Percentiles rank a stretch among this genome's conserved stretches.
Conservation (phyloP, 2,888 invertebrate species). For the Tipula confusa region DNA sequence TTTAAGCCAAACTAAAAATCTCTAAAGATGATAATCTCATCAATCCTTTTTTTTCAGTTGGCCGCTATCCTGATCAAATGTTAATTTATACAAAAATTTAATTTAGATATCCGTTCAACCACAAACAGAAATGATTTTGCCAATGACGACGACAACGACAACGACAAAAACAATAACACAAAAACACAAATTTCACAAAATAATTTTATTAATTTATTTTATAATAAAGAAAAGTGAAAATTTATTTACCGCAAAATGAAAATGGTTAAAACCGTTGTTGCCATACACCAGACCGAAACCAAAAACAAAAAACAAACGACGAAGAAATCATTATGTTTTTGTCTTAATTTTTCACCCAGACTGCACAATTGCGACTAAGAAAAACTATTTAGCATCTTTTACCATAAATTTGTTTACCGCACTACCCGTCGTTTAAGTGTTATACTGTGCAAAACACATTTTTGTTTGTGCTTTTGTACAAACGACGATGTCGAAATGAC, state of each 20-base stretch:
- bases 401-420: background rate
- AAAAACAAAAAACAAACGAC: no score
- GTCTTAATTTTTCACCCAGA: background rate
- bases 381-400: background rate
- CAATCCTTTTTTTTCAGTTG: background rate
- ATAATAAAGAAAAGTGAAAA: background rate
- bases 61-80: background rate
- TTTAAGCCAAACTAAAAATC: background rate
- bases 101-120: background rate
- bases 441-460: background rate
- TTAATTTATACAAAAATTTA: background rate
- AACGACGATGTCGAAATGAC: background rate
- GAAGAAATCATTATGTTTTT: no score
- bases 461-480: no score
- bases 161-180: background rate
- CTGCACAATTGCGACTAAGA: background rate
- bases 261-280: background rate
- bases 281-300: background rate
- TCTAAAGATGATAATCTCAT: background rate
- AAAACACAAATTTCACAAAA: background rate
- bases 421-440: background rate
- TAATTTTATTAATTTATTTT: background rate
- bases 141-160: background rate
- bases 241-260: background rate
- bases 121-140: background rate